Percentiles rank a stretch among this genome's conserved stretches.
Evolutionary conservation across 2,888 invertebrate species (phyloP).

Genomic region (Agriopis aurantiaria): DNA sequence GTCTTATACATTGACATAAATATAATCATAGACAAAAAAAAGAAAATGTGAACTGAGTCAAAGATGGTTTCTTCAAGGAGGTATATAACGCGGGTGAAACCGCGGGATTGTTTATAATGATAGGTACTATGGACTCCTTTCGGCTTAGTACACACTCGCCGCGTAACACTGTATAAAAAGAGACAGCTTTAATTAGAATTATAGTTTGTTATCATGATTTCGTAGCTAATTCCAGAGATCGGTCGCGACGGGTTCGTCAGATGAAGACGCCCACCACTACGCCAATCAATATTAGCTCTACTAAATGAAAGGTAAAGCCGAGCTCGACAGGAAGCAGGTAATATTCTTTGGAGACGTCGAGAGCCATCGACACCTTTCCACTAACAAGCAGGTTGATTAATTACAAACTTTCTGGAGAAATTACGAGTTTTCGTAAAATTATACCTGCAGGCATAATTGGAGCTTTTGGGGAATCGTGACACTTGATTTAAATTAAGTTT

Average conservation of each 20-base stretch:
- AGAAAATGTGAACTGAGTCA: too few species aligned
- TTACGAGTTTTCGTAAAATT: conserved; percentile 14
- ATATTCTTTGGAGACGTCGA: conserved; percentile 30
- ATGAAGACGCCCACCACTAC: conserved; percentile 9
- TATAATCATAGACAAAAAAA: too few species aligned
- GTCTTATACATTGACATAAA: too few species aligned
- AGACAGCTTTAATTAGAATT: too few species aligned
- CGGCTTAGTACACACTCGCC: too few species aligned
- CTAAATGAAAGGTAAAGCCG: conserved; percentile 26
- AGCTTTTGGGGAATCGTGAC: background rate
- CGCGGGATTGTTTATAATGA: too few species aligned
- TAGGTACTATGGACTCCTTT: too few species aligned
- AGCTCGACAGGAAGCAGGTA: conserved; percentile 21
- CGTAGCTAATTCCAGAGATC: background rate
- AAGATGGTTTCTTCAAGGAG: too few species aligned
- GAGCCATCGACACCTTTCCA: conserved; percentile 27
- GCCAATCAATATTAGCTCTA: conserved; percentile 28
- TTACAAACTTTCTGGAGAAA: conserved; percentile 23
- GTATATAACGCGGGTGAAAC: too few species aligned
- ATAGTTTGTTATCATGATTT: too few species aligned
- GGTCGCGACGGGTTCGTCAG: background rate
- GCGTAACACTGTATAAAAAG: too few species aligned
- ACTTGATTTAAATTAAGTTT: background rate
- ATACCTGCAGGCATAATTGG: conserved; percentile 3
- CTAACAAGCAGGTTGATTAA: conserved; percentile 28